Conservation (phyloP, 1,140 invertebrate genomes). For the Penaeus indicus region DNA sequence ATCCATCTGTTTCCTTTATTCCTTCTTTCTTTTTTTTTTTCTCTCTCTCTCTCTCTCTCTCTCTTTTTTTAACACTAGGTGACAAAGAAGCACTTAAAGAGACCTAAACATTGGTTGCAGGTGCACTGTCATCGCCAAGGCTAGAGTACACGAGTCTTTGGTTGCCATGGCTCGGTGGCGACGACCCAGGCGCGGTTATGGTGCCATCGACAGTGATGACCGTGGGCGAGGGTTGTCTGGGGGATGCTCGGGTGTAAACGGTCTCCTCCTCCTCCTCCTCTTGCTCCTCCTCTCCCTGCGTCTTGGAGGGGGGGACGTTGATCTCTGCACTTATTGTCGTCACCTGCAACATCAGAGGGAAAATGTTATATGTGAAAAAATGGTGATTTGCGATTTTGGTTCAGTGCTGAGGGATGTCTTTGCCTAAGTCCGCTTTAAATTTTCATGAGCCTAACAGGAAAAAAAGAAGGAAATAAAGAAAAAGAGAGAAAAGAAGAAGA, state of each 20-base stretch:
- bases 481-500: background rate
- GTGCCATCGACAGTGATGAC: constrained; percentile 35
- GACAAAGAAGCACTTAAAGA: background rate
- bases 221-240: constrained; percentile 34
- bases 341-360: constrained; percentile 19
- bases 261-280: constrained; percentile 48
- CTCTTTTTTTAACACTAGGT: background rate
- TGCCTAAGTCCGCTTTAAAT: no score
- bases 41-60: background rate
- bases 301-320: constrained; percentile 33
- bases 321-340: constrained; percentile 52
- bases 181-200: background rate
- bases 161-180: background rate
- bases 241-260: constrained; percentile 49
- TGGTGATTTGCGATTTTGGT: background rate
- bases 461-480: background rate
- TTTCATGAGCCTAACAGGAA: no score
- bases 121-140: constrained; percentile 12
- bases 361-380: background rate
- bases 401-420: background rate
- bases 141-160: constrained; percentile 28
- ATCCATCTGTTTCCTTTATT: background rate
- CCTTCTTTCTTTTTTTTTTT: background rate
- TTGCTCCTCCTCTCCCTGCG: background rate
- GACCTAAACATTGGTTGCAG: constrained; percentile 48